Conservation (phyloP, 2,888 invertebrate species). For the Eudemis profundana region DNA sequence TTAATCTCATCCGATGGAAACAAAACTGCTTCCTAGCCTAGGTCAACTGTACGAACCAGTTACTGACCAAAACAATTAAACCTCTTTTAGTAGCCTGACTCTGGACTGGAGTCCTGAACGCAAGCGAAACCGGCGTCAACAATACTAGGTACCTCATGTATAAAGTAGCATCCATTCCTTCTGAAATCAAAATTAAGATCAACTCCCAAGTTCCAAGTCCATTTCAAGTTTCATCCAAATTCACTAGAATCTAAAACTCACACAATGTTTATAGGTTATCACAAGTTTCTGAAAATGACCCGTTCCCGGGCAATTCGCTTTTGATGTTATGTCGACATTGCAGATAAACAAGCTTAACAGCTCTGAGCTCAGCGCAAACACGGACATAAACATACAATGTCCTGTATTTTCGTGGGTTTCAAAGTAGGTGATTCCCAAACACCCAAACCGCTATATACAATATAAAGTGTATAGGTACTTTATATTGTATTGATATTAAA, state of each 20-base stretch:
- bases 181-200: too few species aligned
- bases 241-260: neutral
- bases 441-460: neutral
- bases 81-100: too few species aligned
- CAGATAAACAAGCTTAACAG: conserved; percentile 42
- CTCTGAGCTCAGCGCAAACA: conserved; percentile 39
- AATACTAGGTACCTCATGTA: too few species aligned
- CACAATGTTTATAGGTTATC: conserved; percentile 12
- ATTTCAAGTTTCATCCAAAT: neutral
- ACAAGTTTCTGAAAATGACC: conserved; percentile 32
- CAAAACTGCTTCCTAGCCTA: too few species aligned
- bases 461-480: neutral
- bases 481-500: too few species aligned
- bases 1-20: too few species aligned
- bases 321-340: conserved; percentile 39
- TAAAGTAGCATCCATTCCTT: too few species aligned
- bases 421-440: conserved; percentile 34
- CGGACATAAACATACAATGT: conserved; percentile 42
- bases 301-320: conserved; percentile 18
- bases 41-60: too few species aligned
- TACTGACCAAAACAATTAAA: too few species aligned
- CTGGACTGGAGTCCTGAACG: too few species aligned
- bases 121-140: too few species aligned
- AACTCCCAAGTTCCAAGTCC: neutral
- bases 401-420: conserved; percentile 33